Evolutionary conservation across 1,140 invertebrate genomes (phyloP).

Genomic region (Bombus pascuorum): DNA sequence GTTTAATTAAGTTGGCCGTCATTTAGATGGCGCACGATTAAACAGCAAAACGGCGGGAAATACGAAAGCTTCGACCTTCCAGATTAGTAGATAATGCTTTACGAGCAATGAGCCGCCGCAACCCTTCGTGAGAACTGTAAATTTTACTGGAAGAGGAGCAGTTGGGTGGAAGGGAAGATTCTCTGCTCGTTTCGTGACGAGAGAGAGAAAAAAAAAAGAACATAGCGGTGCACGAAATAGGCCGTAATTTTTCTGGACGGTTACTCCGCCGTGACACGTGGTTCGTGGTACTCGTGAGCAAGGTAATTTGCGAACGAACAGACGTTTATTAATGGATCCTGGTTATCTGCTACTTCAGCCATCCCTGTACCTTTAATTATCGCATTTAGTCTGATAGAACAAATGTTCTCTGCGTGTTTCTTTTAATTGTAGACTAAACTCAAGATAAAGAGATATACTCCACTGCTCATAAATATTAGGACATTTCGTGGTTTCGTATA

Average conservation of each 20-base stretch:
- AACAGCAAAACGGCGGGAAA: slow-evolving; percentile 46
- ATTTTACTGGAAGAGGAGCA: not conserved
- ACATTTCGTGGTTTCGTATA: too few species aligned
- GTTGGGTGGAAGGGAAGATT: too few species aligned
- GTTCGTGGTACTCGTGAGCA: not conserved
- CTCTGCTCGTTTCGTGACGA: not conserved
- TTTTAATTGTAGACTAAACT: not conserved
- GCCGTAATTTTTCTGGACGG: slow-evolving; percentile 2
- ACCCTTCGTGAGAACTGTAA: not conserved
- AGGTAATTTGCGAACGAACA: slow-evolving; percentile 2
- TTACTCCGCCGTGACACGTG: not conserved
- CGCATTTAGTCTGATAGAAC: not conserved
- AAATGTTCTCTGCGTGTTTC: not conserved
- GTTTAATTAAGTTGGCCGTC: slow-evolving; percentile 59
- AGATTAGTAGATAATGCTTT: slow-evolving; percentile 49
- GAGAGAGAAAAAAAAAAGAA: not conserved
- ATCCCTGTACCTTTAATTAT: not conserved
- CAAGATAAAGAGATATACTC: not conserved
- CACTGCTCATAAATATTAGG: too few species aligned
- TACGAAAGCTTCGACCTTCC: not conserved
- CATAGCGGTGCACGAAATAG: not conserved
- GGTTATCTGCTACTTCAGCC: not conserved
- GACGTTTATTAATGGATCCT: slow-evolving; percentile 17
- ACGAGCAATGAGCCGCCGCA: slow-evolving; percentile 47
- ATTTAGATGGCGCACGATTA: slow-evolving; percentile 42